Evolutionary conservation across 2,888 invertebrate species (phyloP).

Genomic region (Coleophora flavipennella): DNA sequence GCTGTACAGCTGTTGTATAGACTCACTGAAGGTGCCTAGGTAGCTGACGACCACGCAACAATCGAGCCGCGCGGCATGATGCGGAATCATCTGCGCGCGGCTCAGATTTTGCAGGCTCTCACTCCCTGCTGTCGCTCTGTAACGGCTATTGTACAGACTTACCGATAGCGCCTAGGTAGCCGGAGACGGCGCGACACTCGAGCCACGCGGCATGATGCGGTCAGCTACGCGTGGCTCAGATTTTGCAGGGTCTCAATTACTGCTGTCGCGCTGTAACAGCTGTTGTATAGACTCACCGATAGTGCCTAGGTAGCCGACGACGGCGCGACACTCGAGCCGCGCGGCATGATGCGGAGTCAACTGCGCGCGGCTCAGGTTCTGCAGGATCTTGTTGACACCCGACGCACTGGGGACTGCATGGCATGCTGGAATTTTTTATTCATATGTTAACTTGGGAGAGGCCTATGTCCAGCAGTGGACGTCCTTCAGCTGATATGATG

Average conservation of each 20-base stretch:
- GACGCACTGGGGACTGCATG: slow-evolving; percentile 55
- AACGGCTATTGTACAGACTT: slow-evolving; percentile 46
- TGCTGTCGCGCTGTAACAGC: slow-evolving; percentile 54
- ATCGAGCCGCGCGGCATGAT: slow-evolving; percentile 72
- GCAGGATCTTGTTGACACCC: slow-evolving; percentile 56
- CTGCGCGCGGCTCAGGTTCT: slow-evolving; percentile 52
- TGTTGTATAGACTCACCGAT: slow-evolving; percentile 64
- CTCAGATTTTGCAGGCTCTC: slow-evolving; percentile 56
- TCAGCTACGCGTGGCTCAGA: slow-evolving; percentile 47
- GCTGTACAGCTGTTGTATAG: slow-evolving; percentile 51
- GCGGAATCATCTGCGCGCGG: slow-evolving; percentile 54
- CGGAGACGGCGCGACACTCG: slow-evolving; percentile 89
- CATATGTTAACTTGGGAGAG: too few relatives aligned
- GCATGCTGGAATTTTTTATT: slow-evolving; percentile 38
- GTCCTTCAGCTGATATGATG: too few relatives aligned
- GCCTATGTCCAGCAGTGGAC: too few relatives aligned
- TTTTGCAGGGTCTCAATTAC: slow-evolving; percentile 59
- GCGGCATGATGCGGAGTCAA: slow-evolving; percentile 51
- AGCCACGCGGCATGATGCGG: slow-evolving; percentile 67
- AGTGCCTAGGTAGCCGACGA: slow-evolving; percentile 95
- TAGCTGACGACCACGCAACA: slow-evolving; percentile 93
- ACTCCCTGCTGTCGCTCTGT: slow-evolving; percentile 53
- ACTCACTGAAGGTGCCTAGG: slow-evolving; percentile 84
- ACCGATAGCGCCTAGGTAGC: slow-evolving; percentile 91
- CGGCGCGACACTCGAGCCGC: slow-evolving; percentile 83